These are phyloP conservation scores for Hemichromis elongatus DNA, from an alignment of 2,113 vertebrate genomes.

Conservation along the genomic window DNA sequence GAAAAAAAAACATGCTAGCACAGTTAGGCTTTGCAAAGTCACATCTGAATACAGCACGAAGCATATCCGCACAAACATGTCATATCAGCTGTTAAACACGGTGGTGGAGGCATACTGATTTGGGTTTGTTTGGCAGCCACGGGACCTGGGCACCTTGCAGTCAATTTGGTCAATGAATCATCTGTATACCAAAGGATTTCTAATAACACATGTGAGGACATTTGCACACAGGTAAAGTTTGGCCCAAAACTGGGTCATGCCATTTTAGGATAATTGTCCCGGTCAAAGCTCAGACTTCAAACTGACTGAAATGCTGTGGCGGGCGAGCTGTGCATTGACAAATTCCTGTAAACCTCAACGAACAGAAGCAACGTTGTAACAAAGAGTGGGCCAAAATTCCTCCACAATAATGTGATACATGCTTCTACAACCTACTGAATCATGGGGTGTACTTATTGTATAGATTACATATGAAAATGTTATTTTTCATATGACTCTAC, in stretches of 20 bases:
- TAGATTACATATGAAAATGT: not conserved
- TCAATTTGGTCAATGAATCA: rapidly evolving
- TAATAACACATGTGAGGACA: rapidly evolving
- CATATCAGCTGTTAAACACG: not conserved
- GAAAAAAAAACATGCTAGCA: not conserved
- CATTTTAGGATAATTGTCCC: not conserved
- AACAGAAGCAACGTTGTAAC: not conserved
- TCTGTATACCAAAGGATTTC: rapidly evolving
- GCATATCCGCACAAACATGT: not conserved
- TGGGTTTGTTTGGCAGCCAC: not conserved
- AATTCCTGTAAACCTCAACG: rapidly evolving
- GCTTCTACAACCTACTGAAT: not conserved
- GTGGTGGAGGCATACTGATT: not conserved
- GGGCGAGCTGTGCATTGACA: rapidly evolving
- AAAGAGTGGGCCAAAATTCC: rapidly evolving
- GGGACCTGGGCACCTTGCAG: rapidly evolving
- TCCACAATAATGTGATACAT: not conserved
- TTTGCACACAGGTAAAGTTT: not conserved
- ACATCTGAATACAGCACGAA: not conserved
- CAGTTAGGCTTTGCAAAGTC: not conserved
- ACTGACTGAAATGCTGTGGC: not conserved
- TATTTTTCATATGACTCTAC: rapidly evolving
- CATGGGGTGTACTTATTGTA: rapidly evolving
- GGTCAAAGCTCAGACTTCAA: not conserved
- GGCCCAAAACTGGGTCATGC: not conserved